A percentile compares a stretch with the other conserved stretches of the same genome.
Conservation (phyloP, 2,113 vertebrate species). For the Synodontis membranacea region DNA sequence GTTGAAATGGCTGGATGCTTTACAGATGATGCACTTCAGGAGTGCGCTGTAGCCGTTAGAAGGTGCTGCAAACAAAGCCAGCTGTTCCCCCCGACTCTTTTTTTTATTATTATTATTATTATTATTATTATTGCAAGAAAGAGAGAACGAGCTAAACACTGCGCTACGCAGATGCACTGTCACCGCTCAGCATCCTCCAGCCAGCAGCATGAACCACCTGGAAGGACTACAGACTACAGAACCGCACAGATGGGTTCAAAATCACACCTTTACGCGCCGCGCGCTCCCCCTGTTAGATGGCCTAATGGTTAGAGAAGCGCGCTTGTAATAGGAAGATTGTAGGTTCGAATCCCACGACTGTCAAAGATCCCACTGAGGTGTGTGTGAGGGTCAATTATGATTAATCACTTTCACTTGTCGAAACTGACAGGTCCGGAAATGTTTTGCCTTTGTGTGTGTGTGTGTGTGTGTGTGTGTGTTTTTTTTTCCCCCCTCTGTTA, state of each 20-base stretch:
- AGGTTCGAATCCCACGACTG: too few relatives aligned
- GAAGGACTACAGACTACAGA: background rate
- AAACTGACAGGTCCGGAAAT: background rate
- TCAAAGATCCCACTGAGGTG: too few relatives aligned
- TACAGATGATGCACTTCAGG: background rate
- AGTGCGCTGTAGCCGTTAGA: background rate
- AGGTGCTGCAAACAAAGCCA: background rate
- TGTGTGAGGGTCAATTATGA: too few relatives aligned
- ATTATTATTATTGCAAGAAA: slow-evolving; percentile 1
- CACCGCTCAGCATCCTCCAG: slow-evolving; percentile 43
- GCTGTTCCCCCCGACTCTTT: too few relatives aligned
- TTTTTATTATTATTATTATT: background rate
- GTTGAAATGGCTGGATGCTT: background rate
- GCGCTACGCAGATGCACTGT: slow-evolving; percentile 37
- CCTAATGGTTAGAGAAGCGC: too few relatives aligned
- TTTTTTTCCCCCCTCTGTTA: background rate
- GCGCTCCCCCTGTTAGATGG: too few relatives aligned
- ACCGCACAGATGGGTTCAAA: slow-evolving; percentile 9
- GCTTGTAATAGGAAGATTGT: too few relatives aligned
- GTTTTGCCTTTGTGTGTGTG: too few relatives aligned
- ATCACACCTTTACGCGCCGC: background rate
- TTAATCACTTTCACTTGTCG: too few relatives aligned
- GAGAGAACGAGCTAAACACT: background rate
- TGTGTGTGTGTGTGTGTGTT: too few relatives aligned
- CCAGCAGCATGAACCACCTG: background rate